Percentiles rank a stretch among this genome's conserved stretches.
These are phyloP conservation scores for Sympetrum striolatum DNA, from an alignment of 2,888 invertebrate genomes.

Conservation along the genomic window DNA sequence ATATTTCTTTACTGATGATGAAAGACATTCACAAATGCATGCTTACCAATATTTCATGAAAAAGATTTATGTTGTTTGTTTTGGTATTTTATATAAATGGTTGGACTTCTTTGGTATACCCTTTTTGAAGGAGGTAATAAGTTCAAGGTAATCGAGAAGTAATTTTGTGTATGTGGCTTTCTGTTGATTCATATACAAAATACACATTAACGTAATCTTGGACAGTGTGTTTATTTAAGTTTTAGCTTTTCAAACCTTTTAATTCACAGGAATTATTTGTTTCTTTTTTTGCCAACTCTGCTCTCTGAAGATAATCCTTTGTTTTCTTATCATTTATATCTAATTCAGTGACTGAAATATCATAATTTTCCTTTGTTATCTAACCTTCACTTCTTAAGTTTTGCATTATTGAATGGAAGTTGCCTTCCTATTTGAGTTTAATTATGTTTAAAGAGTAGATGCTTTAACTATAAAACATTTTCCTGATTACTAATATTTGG, in stretches of 20 bases:
- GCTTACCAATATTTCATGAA: conserved; percentile 18
- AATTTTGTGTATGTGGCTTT: conserved; percentile 29
- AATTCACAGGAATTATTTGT: background rate
- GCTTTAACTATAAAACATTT: too few relatives aligned
- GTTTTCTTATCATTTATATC: too few relatives aligned
- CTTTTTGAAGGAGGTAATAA: background rate
- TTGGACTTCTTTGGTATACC: conserved; percentile 36
- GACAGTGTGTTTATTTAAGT: conserved; percentile 32
- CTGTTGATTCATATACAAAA: conserved; percentile 20
- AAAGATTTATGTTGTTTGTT: background rate
- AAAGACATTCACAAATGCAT: background rate
- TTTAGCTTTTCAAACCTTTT: background rate
- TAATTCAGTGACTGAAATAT: too few relatives aligned
- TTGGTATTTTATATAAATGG: conserved; percentile 32
- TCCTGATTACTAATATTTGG: too few relatives aligned
- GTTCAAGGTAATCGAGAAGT: background rate
- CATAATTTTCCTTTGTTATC: too few relatives aligned
- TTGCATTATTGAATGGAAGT: too few relatives aligned
- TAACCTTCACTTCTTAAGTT: too few relatives aligned
- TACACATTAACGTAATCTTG: conserved; percentile 18
- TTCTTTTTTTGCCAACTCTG: background rate
- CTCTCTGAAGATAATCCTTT: background rate
- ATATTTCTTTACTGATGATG: background rate
- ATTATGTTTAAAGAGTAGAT: too few relatives aligned
- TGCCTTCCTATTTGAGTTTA: too few relatives aligned